Evolutionary conservation across 2,113 vertebrate genomes (phyloP), one percentile per base, ranked within the genome.

Genomic region (Tinamus guttatus): DNA sequence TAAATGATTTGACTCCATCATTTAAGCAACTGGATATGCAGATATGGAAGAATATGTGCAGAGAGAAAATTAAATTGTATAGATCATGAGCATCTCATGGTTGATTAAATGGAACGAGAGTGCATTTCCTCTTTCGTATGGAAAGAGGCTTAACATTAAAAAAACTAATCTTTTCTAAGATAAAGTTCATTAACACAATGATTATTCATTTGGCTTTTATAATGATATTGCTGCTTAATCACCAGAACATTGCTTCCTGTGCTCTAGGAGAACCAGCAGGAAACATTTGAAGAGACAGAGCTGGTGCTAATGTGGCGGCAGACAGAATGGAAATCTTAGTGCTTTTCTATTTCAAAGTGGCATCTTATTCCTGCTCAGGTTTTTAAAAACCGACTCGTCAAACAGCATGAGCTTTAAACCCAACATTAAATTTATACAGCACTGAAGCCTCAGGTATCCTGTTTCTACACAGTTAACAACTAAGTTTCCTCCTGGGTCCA

Each of bases 181-280:
- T 97, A 97, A 97, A 97, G 97, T 98, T 98, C 98, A 98, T 98
- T 98, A 98, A 95, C 97, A 96, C 97, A 90, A 97, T 98, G 98
- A 98, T 98, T 98, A 98, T 97, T 98, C 98, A 97, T 97, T 98
- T 98, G 97, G 96, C 94, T 98, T 97, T 97, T 96, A 96, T 97
- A 97, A 98, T 96, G 97, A 98, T 98, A 97, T 96, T 96, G 97
- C 97, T 97, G 98, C 95, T 97, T 98, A 98, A 98, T 98, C 98
- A 97, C 97, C 96, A 98, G 98, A 97, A 98, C 97, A 96, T 95
- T 93, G 95, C 97, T 98, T 97, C 98, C 97, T 97, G 93, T 96
- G 97, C 96, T 97, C 65, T 3, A 89, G 94, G 94, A 95, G 95
- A 97, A 89, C 45, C 97, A 97, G 97, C 97, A 97, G 97, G 98